Conservation (phyloP, 1,140 invertebrate species). For the Macrostomum lignano region DNA sequence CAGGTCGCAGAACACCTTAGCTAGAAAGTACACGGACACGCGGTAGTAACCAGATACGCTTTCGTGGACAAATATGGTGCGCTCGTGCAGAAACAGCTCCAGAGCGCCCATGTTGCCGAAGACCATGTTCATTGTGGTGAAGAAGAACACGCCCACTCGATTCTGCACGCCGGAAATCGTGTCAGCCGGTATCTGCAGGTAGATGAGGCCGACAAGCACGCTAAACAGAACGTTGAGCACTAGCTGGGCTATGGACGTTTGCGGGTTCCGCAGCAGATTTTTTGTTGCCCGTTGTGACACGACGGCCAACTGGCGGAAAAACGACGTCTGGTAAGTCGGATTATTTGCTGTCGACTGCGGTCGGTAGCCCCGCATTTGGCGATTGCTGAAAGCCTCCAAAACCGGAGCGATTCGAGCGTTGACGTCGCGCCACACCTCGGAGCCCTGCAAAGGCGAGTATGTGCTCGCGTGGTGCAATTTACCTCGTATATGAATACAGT, state of each 20-base stretch:
- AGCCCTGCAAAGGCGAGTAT: too few species aligned
- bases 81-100: conserved; percentile 4
- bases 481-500: too few species aligned
- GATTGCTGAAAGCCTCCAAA: too few species aligned
- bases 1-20: conserved; percentile 8
- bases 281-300: conserved; percentile 13
- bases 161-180: conserved; percentile 18
- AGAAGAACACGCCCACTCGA: conserved; percentile 5
- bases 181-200: conserved; percentile 14
- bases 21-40: conserved; percentile 5
- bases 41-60: conserved; percentile 8
- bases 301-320: too few species aligned
- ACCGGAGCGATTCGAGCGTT: too few species aligned
- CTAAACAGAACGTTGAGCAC: conserved; percentile 17
- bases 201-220: conserved; percentile 19
- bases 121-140: conserved; percentile 3
- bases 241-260: conserved; percentile 15
- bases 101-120: conserved; percentile 5
- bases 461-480: too few species aligned
- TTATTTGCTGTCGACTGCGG: too few species aligned
- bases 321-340: too few species aligned
- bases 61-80: conserved; percentile 14
- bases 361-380: too few species aligned
- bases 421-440: too few species aligned
- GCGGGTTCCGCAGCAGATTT: conserved; percentile 18